phyloP scores from a whole-genome alignment of 2,797 vertebrate species.

The Hoplostethus mediterraneus region DNA sequence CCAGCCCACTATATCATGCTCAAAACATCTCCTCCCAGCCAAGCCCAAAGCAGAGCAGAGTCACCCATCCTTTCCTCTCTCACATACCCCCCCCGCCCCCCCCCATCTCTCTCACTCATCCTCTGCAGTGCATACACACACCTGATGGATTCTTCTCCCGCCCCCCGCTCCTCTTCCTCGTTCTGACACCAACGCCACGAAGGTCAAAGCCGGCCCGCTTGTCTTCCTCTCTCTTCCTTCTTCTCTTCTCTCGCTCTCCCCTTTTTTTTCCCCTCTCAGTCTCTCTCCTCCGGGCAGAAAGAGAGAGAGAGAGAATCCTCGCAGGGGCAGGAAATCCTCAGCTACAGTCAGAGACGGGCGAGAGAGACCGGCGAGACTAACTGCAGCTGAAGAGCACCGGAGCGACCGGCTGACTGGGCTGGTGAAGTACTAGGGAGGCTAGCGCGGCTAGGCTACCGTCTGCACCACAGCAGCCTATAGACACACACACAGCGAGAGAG shows the following conservation, averaged over 20 bases:
- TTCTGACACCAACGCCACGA: constrained; percentile 65
- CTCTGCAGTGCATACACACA: constrained; percentile 72
- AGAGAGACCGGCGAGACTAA: constrained; percentile 41
- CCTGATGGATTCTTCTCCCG: constrained; percentile 72
- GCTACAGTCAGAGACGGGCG: constrained; percentile 60
- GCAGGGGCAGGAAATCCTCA: constrained; percentile 68
- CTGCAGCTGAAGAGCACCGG: constrained; percentile 50
- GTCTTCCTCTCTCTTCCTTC: constrained; percentile 50
- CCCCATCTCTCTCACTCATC: constrained; percentile 36
- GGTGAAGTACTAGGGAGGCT: constrained; percentile 61
- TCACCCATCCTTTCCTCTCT: constrained; percentile 2
- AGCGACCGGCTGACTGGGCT: constrained; percentile 62
- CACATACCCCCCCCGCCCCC: background rate
- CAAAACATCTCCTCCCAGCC: constrained; percentile 24
- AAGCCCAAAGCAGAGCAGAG: constrained; percentile 31
- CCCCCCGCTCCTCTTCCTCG: constrained; percentile 43
- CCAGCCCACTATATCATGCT: constrained; percentile 7
- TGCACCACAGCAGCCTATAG: constrained; percentile 62
- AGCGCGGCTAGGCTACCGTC: constrained; percentile 60
- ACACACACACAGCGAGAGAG: constrained; percentile 43
- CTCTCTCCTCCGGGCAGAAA: constrained; percentile 40
- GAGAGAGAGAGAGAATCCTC: constrained; percentile 65
- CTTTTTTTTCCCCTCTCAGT: constrained; percentile 40
- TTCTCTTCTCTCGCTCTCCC: constrained; percentile 23
- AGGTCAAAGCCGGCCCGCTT: constrained; percentile 71